phyloP scores from a whole-genome alignment of 2,113 vertebrate genomes.

The Hypanus sabinus region DNA sequence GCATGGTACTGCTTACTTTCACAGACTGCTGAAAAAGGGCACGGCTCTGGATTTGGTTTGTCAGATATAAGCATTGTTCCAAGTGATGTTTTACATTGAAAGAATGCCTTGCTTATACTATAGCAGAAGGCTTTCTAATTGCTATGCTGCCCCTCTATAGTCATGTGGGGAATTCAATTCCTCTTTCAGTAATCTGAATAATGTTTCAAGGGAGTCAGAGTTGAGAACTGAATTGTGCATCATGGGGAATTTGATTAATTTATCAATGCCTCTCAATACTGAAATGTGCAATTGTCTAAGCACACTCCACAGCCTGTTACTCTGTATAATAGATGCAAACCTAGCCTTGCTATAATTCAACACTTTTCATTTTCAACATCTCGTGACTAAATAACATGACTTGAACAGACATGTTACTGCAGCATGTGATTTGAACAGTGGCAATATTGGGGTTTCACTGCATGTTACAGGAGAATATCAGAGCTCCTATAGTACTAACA shows the following conservation, averaged over 20 bases:
- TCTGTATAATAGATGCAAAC: conserved; percentile 19
- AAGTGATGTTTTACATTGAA: not conserved
- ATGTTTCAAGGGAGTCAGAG: not conserved
- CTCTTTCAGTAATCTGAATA: not conserved
- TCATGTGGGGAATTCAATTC: conserved; percentile 5
- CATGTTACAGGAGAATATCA: conserved; percentile 29
- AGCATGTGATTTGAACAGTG: conserved; percentile 18
- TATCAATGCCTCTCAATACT: not conserved
- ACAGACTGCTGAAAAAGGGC: not conserved
- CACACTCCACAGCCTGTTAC: not conserved
- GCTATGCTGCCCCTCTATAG: not conserved
- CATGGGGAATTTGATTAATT: conserved; percentile 6
- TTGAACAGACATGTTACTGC: conserved; percentile 16
- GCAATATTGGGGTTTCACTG: not conserved
- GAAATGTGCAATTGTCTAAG: conserved; percentile 13
- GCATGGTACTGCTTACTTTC: not conserved
- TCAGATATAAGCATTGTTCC: not conserved
- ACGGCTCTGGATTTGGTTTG: not conserved
- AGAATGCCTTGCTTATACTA: not conserved
- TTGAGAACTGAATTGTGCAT: not conserved
- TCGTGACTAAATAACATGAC: conserved; percentile 11
- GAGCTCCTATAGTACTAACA: not conserved
- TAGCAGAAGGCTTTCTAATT: not conserved
- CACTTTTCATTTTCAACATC: not conserved
- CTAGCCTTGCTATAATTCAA: not conserved